Evolutionary conservation across 2,113 vertebrate species (phyloP).

Genomic region (Suricata suricatta): DNA sequence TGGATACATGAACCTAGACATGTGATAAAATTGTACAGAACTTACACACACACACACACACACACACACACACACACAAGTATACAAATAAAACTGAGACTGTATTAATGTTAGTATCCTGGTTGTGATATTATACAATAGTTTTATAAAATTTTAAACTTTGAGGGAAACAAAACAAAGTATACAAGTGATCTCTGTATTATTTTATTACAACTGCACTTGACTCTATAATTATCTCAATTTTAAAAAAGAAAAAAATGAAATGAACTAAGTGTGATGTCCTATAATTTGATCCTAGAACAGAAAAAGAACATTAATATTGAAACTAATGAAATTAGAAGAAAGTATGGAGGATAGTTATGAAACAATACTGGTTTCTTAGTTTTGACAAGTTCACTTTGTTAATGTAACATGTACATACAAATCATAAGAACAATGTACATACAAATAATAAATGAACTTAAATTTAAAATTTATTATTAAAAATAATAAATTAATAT

Average conservation of each 20-base stretch:
- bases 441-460: too few relatives aligned
- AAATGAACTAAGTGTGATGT: not conserved
- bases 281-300: not conserved
- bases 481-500: too few relatives aligned
- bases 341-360: not conserved
- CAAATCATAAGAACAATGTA: too few relatives aligned
- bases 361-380: not conserved
- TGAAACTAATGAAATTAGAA: not conserved
- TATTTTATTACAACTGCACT: not conserved
- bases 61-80: not conserved
- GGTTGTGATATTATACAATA: not conserved
- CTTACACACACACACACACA: not conserved
- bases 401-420: not conserved
- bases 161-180: not conserved
- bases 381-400: not conserved
- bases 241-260: not conserved
- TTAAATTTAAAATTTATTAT: too few relatives aligned
- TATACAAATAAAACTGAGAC: not conserved
- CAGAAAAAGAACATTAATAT: not conserved
- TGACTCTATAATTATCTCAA: not conserved
- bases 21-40: not conserved
- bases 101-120: not conserved
- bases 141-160: not conserved
- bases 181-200: not conserved
- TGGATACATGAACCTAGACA: not conserved